Evolutionary conservation across 1,140 invertebrate genomes (phyloP), one percentile per base, ranked within the genome.

Genomic region (Episyrphus balteatus): DNA sequence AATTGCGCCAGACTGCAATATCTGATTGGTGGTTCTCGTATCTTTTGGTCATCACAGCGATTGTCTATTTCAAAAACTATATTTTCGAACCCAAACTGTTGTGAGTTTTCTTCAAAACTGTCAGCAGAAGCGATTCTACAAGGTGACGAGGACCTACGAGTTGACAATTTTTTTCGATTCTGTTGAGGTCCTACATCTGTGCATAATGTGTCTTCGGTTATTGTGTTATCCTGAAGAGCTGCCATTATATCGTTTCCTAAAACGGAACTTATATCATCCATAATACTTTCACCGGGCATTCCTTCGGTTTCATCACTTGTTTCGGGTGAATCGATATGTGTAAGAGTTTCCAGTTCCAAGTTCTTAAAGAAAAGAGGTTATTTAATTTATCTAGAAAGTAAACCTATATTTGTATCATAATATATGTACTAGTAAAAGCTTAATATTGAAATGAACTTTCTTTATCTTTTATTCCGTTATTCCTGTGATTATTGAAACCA

Each of bases 251-350:
- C 79, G 74, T 75, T 49, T 9, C 83, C 79, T 21, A 85, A 69
- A 54, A 86, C 77, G 0, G 83, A 84, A 57, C 82, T 84, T 9
- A 85, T 77, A 55, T 86, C 83, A 46, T 86, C 83, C 62, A 84
- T 77, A 11, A 85, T 74, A 39, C 82, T 84, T 62, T 85, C 83
- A 5, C 82, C 83, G 44, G 81, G 82, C 50, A 83, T 71, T 2
- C 79, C 72, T 55, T 84, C 82, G 2, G 78, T 80, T 2, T 79
- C 76, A 44, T 88, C 85, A 1, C 84, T 86, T 36, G 78, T 75
- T 70, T 88, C 85, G 0, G 86, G 83, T 0, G 84, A 87, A 52
- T 88, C 86, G 38, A 87, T 87, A 55, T 88, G 84, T 11, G 77
- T 77, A 13, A 88, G 84, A 38, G 76, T 71, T 33, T 69, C 73